Evolutionary conservation across 2,113 vertebrate species (phyloP).

Genomic region (Centropristis striata): DNA sequence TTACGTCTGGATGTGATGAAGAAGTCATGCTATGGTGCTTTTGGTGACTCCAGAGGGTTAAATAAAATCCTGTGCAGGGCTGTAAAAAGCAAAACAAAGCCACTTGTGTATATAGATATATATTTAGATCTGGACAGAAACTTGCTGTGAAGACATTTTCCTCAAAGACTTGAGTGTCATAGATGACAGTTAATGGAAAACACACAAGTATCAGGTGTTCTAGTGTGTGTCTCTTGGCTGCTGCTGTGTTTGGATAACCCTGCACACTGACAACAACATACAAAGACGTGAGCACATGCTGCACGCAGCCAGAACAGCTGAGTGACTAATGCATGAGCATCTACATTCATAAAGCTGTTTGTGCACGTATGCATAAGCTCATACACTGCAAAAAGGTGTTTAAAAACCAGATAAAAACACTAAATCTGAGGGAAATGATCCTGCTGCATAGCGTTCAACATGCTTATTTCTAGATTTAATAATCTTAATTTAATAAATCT

Average conservation of each 20-base stretch:
- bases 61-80: not conserved
- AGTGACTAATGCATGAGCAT: not conserved
- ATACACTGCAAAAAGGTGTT: no score
- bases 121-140: conserved; percentile 21
- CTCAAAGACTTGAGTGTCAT: conserved; percentile 40
- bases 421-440: no score
- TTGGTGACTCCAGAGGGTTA: no score
- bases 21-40: no score
- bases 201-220: conserved; percentile 52
- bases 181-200: conserved; percentile 70
- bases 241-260: conserved; percentile 70
- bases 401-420: no score
- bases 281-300: conserved; percentile 25
- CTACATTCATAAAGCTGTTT: conserved; percentile 14
- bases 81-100: not conserved
- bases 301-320: not conserved
- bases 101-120: not conserved
- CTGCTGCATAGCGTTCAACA: no score
- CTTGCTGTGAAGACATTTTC: conserved; percentile 5
- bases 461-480: no score
- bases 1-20: no score
- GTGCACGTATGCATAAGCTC: not conserved
- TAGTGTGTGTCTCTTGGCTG: conserved; percentile 67
- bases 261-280: conserved; percentile 39
- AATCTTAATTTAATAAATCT: no score